Evolutionary conservation across 2,888 invertebrate species (phyloP).

Genomic region (Anthoptus insignis): DNA sequence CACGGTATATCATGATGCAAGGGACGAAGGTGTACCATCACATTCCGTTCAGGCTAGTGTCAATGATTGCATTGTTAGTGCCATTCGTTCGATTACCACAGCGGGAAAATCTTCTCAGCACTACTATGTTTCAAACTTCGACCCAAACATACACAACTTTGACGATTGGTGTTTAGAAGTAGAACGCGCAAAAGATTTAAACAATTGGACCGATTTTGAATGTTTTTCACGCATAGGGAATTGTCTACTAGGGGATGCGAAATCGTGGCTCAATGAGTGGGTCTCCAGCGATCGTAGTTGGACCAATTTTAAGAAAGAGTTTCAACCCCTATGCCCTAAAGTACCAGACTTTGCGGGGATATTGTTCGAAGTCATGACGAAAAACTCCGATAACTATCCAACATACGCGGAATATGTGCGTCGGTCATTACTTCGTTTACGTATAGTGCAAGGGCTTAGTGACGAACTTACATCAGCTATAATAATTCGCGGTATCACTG

Average conservation of each 20-base stretch:
- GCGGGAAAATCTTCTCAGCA: neutral
- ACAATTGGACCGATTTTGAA: conserved; percentile 38
- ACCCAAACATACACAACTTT: neutral
- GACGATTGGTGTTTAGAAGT: neutral
- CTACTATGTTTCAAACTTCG: neutral
- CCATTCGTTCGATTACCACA: neutral
- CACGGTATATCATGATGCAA: too few species aligned
- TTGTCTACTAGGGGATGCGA: conserved; percentile 43
- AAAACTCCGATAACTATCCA: conserved; percentile 32
- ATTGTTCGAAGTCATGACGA: conserved; percentile 38
- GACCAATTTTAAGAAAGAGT: conserved; percentile 44
- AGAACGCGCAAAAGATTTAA: neutral
- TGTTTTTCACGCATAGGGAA: conserved; percentile 29
- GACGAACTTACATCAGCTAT: neutral
- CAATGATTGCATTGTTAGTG: neutral
- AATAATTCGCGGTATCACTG: neutral
- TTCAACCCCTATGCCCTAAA: conserved; percentile 31
- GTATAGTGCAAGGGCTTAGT: neutral
- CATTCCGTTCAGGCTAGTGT: neutral
- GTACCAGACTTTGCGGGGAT: conserved; percentile 37
- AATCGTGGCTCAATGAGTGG: conserved; percentile 40
- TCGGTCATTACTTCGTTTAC: conserved; percentile 3
- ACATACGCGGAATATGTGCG: conserved; percentile 46
- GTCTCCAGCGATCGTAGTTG: conserved; percentile 39
- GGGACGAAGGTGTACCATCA: too few species aligned